These are phyloP conservation scores for Spermophilus dauricus DNA, from an alignment of 2,113 vertebrate species.

Conservation along the genomic window DNA sequence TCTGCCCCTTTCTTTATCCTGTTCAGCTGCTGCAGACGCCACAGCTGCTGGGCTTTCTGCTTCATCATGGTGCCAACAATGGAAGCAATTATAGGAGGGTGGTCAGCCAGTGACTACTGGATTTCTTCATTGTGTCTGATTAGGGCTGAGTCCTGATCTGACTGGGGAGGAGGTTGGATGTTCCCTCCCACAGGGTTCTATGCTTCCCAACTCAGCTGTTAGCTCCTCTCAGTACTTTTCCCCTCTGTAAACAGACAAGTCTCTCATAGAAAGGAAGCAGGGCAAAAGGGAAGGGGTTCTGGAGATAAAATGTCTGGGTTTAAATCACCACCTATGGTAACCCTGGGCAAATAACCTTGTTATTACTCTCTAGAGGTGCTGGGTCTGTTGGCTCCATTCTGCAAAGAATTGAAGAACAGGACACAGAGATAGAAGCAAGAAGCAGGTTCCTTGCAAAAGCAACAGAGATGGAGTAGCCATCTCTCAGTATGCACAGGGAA, in stretches of 20 bases:
- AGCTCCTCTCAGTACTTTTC: background rate
- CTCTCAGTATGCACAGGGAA: background rate
- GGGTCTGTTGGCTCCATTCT: too few relatives aligned
- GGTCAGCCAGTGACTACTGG: background rate
- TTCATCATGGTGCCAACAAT: conserved; percentile 31
- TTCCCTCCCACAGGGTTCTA: background rate
- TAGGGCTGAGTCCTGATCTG: conserved; percentile 32
- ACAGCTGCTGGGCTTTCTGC: conserved; percentile 56
- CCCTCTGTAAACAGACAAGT: background rate
- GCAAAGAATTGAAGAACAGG: too few relatives aligned
- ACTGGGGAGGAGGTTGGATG: conserved; percentile 1
- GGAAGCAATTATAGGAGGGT: background rate
- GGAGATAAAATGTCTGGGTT: background rate
- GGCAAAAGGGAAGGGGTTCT: background rate
- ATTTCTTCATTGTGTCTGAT: conserved; percentile 21
- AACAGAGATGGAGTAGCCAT: background rate
- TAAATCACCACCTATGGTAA: background rate
- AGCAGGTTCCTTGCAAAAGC: too few relatives aligned
- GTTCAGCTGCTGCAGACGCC: background rate
- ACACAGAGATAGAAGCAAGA: too few relatives aligned
- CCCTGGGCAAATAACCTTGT: background rate
- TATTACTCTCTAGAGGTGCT: too few relatives aligned
- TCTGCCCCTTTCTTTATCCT: background rate
- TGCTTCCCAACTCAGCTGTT: background rate
- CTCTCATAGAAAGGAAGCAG: background rate